Evolutionary conservation across 2,888 invertebrate species (phyloP).

Genomic region (Anthoptus insignis): DNA sequence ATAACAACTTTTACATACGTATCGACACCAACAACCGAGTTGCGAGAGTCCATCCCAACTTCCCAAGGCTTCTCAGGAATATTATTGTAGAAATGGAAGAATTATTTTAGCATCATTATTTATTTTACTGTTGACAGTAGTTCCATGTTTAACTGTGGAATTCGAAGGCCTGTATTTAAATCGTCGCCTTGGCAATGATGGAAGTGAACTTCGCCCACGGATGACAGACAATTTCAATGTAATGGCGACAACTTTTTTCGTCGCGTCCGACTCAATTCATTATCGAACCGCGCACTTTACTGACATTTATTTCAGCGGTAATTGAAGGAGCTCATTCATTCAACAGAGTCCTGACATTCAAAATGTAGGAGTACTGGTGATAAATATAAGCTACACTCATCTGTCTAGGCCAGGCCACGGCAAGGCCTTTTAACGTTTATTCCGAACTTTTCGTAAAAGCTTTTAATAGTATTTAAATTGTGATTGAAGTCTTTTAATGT

Average conservation of each 20-base stretch:
- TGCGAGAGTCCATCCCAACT: too few relatives aligned
- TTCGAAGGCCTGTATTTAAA: slow-evolving; percentile 21
- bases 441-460: neutral
- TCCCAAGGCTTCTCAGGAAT: too few relatives aligned
- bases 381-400: slow-evolving; percentile 29
- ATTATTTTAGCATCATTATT: slow-evolving; percentile 2
- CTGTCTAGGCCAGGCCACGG: slow-evolving; percentile 23
- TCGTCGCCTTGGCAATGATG: slow-evolving; percentile 31
- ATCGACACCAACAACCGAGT: too few relatives aligned
- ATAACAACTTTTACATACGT: too few relatives aligned
- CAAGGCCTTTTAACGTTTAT: neutral
- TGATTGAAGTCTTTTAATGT: too few relatives aligned
- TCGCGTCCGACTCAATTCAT: slow-evolving; percentile 24
- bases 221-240: slow-evolving; percentile 32
- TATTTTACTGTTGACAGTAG: neutral
- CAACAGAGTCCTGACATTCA: slow-evolving; percentile 32
- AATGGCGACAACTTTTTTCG: slow-evolving; percentile 32
- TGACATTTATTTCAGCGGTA: slow-evolving; percentile 38
- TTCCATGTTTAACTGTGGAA: neutral
- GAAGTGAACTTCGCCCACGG: slow-evolving; percentile 20
- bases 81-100: neutral
- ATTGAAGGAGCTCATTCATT: slow-evolving; percentile 32
- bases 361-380: slow-evolving; percentile 19
- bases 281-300: slow-evolving; percentile 33
- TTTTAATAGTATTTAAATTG: neutral